Base-by-base conservation (phyloP, 2,888 invertebrate species). In the Nematopogon swammerdamellus region DNA sequence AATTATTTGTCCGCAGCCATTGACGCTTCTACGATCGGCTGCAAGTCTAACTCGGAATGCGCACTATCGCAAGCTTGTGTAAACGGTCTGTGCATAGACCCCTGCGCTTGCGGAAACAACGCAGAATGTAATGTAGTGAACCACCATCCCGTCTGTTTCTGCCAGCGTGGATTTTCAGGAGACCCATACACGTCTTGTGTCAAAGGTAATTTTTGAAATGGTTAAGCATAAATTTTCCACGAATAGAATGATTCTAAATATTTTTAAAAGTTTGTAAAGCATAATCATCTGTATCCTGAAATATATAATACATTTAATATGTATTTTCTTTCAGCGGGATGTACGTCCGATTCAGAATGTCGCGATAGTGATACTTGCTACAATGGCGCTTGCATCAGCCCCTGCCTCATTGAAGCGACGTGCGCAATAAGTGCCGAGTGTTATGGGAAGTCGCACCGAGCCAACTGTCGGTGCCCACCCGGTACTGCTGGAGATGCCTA, bases 391-490 rank as follows among this genome's bases (percentile, higher is more conserved):
- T 94, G 93, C 62, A 77, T 92, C 10, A 90, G 86, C 63, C 92
- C 93, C 19, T 94, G 94, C 61, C 74, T 90, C 16, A 66, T 91
- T 18, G 85, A 85, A 52, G 89, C 92, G 64, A 90, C 91, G 6
- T 95, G 95, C 63, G 89, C 92, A 6, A 81, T 88, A 46, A 92
- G 88, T 60, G 94, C 93, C 0, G 88, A 90, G 68, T 95, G 95
- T 64, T 90, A 85, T 60, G 92, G 93, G 5, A 83, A 85, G 57
- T 85, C 86, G 57, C 94, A 95, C 65, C 83, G 88, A 51, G 85
- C 92, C 0, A 83, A 86, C 47, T 95, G 95, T 63, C 86, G 85
- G 62, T 95, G 95, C 65, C 87, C 88, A 4, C 62, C 80, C 1
- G 92, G 92, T 29, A 86, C 85, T 54, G 82, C 83, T 53, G 95